Conservation (phyloP, 1,140 invertebrate species). For the Diorhabda sublineata region DNA sequence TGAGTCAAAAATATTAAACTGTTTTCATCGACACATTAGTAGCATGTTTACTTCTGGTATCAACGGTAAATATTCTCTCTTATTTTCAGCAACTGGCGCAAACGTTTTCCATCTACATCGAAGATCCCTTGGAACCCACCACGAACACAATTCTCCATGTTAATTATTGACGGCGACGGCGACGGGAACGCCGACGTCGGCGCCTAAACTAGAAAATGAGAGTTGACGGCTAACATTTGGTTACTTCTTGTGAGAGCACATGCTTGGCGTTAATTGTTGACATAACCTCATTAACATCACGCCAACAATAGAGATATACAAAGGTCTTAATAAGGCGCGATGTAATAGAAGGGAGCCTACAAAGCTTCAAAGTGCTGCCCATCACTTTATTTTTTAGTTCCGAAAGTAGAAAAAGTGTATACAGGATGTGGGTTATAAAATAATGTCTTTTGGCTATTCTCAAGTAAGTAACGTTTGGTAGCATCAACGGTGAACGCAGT, state of each 20-base stretch:
- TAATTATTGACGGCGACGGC: constrained; percentile 33
- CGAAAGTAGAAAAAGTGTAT: too few relatives aligned
- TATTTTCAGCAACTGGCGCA: neutral
- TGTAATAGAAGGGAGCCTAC: constrained; percentile 26
- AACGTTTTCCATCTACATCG: neutral
- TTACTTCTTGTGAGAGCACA: constrained; percentile 35
- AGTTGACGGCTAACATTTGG: constrained; percentile 35
- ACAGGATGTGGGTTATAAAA: too few relatives aligned
- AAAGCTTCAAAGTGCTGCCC: constrained; percentile 12
- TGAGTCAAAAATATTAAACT: too few relatives aligned
- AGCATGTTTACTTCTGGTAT: too few relatives aligned
- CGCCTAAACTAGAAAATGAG: constrained; percentile 19
- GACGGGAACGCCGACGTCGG: constrained; percentile 13
- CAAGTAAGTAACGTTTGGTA: too few relatives aligned
- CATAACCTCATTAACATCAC: constrained; percentile 33
- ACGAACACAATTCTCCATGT: constrained; percentile 25
- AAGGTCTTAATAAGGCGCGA: constrained; percentile 29
- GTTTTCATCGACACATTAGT: too few relatives aligned
- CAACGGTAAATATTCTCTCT: too few relatives aligned
- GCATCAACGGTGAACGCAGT: too few relatives aligned
- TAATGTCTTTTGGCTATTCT: too few relatives aligned
- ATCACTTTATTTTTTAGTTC: constrained; percentile 3
- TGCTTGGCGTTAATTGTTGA: constrained; percentile 37
- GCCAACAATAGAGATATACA: constrained; percentile 13
- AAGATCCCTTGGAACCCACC: constrained; percentile 4